phyloP scores from a whole-genome alignment of 2,113 vertebrate species.

The Sylvietta virens region DNA sequence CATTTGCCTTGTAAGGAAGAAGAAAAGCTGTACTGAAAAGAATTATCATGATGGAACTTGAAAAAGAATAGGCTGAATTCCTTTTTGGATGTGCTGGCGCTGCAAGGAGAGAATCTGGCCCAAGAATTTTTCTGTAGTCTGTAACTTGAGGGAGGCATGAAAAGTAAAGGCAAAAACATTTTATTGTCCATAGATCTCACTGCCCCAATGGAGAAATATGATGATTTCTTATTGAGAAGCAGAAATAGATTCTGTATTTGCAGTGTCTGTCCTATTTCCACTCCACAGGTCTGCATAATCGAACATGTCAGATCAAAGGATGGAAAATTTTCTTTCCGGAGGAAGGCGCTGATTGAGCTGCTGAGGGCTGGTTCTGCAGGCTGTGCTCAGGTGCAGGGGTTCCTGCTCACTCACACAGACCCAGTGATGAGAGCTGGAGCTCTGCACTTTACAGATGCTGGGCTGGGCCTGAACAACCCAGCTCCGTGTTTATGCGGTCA shows the following conservation, averaged over 20 bases:
- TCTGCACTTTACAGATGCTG: not conserved
- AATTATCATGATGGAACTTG: not conserved
- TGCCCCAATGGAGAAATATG: not conserved
- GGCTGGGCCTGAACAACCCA: not conserved
- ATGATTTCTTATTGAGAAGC: not conserved
- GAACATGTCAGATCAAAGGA: not conserved
- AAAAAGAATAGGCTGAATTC: not conserved
- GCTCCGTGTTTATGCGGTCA: not conserved
- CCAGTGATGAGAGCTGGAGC: not conserved
- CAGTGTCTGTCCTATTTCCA: not conserved
- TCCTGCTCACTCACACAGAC: not conserved
- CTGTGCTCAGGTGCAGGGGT: not conserved
- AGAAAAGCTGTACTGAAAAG: not conserved
- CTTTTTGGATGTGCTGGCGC: not conserved
- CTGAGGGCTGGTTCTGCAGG: not conserved
- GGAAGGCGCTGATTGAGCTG: not conserved
- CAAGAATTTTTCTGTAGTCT: not conserved
- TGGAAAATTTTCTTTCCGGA: not conserved
- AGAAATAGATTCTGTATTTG: not conserved
- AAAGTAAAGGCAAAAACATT: not conserved
- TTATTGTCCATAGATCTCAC: not conserved
- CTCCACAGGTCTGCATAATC: not conserved
- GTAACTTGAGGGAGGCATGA: not conserved
- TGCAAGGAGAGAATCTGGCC: not conserved
- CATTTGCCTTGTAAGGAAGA: not conserved